Percentiles rank a stretch among this genome's conserved stretches.
phyloP scores from a whole-genome alignment of 2,113 vertebrate genomes.

The Oreochromis niloticus region DNA sequence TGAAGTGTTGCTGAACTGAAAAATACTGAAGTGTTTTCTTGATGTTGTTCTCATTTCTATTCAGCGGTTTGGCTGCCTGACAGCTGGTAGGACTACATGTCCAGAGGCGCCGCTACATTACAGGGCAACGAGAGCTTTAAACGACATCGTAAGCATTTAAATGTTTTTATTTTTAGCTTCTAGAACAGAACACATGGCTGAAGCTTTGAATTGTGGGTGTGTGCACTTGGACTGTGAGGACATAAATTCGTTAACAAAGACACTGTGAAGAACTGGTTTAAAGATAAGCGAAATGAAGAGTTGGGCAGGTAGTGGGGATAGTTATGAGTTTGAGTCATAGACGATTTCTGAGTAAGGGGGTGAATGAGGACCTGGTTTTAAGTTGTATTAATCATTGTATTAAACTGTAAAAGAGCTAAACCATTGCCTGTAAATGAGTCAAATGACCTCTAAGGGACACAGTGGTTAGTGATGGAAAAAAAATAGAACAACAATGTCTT shows the following conservation, averaged over 20 bases:
- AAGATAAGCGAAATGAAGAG: background rate
- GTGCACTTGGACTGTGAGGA: background rate
- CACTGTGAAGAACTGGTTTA: background rate
- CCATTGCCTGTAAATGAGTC: background rate
- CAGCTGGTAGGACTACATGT: background rate
- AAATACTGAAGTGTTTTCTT: background rate
- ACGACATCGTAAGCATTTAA: background rate
- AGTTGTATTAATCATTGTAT: background rate
- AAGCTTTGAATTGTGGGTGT: background rate
- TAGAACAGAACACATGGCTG: background rate
- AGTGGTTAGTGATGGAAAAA: background rate
- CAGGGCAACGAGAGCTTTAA: background rate
- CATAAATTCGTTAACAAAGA: background rate
- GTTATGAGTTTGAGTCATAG: fast-evolving
- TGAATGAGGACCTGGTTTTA: background rate
- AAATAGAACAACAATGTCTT: background rate
- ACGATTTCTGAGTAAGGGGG: fast-evolving
- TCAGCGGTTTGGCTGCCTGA: background rate
- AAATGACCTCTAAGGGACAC: background rate
- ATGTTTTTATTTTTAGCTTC: background rate
- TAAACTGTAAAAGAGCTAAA: background rate
- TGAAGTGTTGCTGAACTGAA: background rate
- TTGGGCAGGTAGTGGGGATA: background rate
- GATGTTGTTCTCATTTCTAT: background rate
- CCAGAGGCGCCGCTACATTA: background rate